These are phyloP conservation scores for Phenganax stokvisi DNA, from an alignment of 92 coral and sea anemone species.

Conservation along the genomic window DNA sequence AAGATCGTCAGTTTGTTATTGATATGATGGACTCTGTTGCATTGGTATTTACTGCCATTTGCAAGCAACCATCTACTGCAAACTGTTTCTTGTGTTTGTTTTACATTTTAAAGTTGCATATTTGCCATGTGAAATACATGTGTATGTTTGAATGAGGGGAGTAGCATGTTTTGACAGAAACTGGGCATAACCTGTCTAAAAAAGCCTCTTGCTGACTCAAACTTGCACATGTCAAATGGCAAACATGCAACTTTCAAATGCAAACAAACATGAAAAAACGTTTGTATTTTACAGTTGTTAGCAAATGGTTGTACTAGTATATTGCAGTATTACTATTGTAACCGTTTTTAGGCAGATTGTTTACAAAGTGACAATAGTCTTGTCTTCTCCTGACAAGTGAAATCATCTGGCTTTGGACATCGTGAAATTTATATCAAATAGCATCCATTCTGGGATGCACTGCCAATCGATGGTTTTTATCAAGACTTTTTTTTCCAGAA, in stretches of 20 bases:
- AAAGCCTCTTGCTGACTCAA: too few species aligned
- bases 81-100: too few species aligned
- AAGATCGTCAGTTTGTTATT: constrained; percentile 56
- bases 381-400: background rate
- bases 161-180: too few species aligned
- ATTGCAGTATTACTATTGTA: background rate
- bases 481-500: constrained; percentile 35
- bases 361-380: background rate
- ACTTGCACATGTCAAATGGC: too few species aligned
- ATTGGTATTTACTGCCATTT: constrained; percentile 46
- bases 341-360: background rate
- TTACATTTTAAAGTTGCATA: too few species aligned
- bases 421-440: background rate
- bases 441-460: background rate
- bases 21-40: constrained; percentile 75
- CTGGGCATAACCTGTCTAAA: too few species aligned
- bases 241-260: too few species aligned
- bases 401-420: background rate
- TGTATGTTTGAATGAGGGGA: too few species aligned
- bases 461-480: background rate
- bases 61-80: too few species aligned
- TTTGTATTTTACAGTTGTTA: too few species aligned
- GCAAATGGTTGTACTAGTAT: too few species aligned
- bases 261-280: too few species aligned
- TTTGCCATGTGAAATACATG: background rate